Percentiles rank a stretch among this genome's conserved stretches.
These are phyloP conservation scores for Platalea minor DNA, from an alignment of 2,797 vertebrate genomes.

Conservation along the genomic window DNA sequence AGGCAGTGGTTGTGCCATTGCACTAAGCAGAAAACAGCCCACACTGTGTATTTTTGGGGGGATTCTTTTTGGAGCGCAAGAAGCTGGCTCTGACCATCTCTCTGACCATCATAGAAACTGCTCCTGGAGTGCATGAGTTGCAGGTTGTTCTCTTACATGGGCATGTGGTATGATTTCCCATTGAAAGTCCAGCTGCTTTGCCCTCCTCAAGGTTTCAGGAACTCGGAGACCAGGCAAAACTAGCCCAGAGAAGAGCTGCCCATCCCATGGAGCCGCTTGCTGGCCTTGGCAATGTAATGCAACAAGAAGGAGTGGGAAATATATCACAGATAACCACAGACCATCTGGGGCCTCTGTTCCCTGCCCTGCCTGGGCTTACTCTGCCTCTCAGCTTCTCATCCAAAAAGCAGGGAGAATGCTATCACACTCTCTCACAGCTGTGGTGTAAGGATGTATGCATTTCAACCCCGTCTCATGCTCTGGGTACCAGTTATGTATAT, in stretches of 20 bases:
- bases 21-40: not conserved
- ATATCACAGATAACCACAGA: not conserved
- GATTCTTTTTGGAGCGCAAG: not conserved
- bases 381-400: not conserved
- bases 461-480: not conserved
- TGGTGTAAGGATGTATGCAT: not conserved
- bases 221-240: not conserved
- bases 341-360: not conserved
- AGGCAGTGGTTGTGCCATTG: not conserved
- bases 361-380: not conserved
- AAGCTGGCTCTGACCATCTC: not conserved
- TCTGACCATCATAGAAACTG: not conserved
- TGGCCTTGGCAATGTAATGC: not conserved
- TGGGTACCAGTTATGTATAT: not conserved
- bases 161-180: fast-evolving
- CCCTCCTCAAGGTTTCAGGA: not conserved
- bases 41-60: not conserved
- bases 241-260: not conserved
- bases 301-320: not conserved
- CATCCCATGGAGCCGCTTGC: fast-evolving
- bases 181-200: not conserved
- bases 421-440: not conserved
- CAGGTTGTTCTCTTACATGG: not conserved
- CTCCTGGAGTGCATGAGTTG: not conserved
- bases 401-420: not conserved